Evolutionary conservation across 2,888 invertebrate species (phyloP).

Genomic region (Noctua comes): DNA sequence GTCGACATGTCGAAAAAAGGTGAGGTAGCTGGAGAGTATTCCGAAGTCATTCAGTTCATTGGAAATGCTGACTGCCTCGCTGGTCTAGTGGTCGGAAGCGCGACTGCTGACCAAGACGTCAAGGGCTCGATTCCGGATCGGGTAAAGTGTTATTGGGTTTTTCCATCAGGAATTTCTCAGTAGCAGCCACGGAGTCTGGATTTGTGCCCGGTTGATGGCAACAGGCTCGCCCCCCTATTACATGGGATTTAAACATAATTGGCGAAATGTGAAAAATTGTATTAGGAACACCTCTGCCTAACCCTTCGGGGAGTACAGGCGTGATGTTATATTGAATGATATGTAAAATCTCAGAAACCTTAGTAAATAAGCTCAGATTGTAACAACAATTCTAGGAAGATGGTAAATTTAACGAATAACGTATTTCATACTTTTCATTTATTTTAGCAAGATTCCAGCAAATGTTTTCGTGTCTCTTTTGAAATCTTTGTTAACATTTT

Average conservation of each 20-base stretch:
- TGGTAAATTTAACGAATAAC: neutral
- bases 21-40: too few relatives aligned
- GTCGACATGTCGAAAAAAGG: too few relatives aligned
- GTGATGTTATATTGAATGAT: neutral
- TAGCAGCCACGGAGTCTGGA: neutral
- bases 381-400: neutral
- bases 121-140: too few relatives aligned
- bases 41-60: too few relatives aligned
- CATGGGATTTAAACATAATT: neutral
- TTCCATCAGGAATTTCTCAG: neutral
- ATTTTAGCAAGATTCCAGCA: neutral
- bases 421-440: neutral
- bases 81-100: neutral
- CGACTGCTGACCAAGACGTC: too few relatives aligned
- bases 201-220: neutral
- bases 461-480: neutral
- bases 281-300: neutral
- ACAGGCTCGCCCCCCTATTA: neutral
- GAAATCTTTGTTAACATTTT: conserved; percentile 7
- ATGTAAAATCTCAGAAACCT: neutral
- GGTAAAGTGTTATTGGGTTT: neutral
- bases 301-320: too few relatives aligned
- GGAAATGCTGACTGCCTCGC: neutral
- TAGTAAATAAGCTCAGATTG: neutral
- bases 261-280: neutral